Percentiles rank a stretch among this genome's conserved stretches.
Conservation (phyloP, 2,113 vertebrate species). For the Catharus bicknelli region DNA sequence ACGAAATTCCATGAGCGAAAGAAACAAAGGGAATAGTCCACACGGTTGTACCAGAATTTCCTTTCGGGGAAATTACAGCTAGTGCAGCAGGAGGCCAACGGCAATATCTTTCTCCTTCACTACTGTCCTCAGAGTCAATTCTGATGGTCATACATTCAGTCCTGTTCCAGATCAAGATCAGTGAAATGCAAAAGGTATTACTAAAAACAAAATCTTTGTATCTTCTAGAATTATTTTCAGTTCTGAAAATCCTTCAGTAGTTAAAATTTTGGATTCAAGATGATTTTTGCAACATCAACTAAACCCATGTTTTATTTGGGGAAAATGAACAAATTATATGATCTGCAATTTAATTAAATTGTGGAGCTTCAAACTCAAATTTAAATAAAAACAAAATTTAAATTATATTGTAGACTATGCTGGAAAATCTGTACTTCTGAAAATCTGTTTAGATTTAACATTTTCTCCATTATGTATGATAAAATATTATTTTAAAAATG, state of each 20-base stretch:
- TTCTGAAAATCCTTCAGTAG: not conserved
- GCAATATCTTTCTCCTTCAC: not conserved
- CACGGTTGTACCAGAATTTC: not conserved
- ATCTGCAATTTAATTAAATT: not conserved
- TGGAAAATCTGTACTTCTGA: not conserved
- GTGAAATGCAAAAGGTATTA: not conserved
- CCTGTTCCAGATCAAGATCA: not conserved
- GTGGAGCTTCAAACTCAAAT: not conserved
- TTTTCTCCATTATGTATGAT: not conserved
- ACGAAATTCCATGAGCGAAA: not conserved
- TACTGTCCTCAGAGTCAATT: not conserved
- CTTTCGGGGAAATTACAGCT: not conserved
- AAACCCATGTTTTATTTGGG: not conserved
- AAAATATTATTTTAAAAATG: not conserved
- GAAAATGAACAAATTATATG: fast-evolving
- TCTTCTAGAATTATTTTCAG: not conserved
- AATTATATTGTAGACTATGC: not conserved
- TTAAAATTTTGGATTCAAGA: not conserved
- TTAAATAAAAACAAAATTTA: not conserved
- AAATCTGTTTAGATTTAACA: not conserved
- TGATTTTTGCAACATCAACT: not conserved
- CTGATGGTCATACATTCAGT: not conserved
- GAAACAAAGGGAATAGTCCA: not conserved
- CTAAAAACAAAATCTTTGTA: not conserved
- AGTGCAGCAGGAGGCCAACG: not conserved